Evolutionary conservation across 2,797 vertebrate genomes (phyloP).

Genomic region (Tiaroga cobitis): DNA sequence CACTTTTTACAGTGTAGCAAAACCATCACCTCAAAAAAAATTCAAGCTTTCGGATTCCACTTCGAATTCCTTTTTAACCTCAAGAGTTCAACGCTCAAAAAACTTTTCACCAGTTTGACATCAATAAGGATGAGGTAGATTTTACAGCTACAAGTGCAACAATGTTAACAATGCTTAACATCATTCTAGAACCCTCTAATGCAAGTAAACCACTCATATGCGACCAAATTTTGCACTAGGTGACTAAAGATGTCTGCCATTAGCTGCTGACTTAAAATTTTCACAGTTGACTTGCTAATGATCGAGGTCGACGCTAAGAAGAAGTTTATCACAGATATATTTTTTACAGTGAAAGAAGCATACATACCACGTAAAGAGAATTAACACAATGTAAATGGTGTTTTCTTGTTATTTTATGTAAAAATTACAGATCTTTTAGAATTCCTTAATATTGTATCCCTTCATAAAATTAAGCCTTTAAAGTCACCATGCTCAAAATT

Average conservation of each 20-base stretch:
- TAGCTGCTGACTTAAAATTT: neutral
- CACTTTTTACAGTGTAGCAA: neutral
- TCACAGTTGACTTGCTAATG: neutral
- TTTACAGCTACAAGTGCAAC: neutral
- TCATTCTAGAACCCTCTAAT: neutral
- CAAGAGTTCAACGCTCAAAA: slow-evolving; percentile 43
- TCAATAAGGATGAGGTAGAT: slow-evolving; percentile 62
- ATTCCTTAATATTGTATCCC: neutral
- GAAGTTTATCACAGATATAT: neutral
- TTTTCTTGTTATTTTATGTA: neutral
- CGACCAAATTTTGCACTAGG: neutral
- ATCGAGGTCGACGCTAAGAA: neutral
- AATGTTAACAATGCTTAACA: neutral
- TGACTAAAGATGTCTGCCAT: neutral
- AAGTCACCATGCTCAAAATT: neutral
- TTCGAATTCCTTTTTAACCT: slow-evolving; percentile 71
- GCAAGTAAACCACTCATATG: neutral
- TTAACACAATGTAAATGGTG: neutral
- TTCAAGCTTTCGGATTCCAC: slow-evolving; percentile 41
- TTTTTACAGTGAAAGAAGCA: neutral
- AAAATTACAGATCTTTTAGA: neutral
- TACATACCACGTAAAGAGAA: neutral
- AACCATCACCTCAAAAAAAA: slow-evolving; percentile 7
- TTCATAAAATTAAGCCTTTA: neutral
- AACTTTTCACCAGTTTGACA: slow-evolving; percentile 64